phyloP scores from a whole-genome alignment of 2,797 vertebrate genomes.

The Danionella dracula region DNA sequence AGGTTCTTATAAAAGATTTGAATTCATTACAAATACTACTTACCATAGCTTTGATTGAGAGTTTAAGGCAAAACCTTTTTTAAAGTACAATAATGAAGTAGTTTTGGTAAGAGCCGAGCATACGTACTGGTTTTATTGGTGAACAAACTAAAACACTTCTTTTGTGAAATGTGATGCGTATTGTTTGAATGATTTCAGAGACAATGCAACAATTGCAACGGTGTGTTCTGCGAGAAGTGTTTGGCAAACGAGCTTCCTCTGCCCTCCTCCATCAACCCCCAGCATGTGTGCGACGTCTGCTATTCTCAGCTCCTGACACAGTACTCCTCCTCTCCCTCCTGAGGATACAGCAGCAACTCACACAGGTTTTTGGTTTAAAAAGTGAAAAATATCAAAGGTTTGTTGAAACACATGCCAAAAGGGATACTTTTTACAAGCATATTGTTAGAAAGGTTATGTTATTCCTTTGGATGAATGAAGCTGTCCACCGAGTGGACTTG shows the following conservation, averaged over 20 bases:
- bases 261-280: slow-evolving; percentile 85
- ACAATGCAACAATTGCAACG: slow-evolving; percentile 81
- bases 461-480: slow-evolving; percentile 25
- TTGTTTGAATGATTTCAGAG: slow-evolving; percentile 59
- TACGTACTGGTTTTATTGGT: no score
- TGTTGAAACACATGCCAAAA: slow-evolving; percentile 24
- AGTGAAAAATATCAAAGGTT: not conserved
- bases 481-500: slow-evolving; percentile 60
- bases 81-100: no score
- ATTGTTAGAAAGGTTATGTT: slow-evolving; percentile 23
- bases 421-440: slow-evolving; percentile 23
- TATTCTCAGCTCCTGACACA: slow-evolving; percentile 77
- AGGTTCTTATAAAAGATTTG: no score
- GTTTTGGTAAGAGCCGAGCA: no score
- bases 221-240: slow-evolving; percentile 79
- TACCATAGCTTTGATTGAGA: no score
- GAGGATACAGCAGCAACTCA: slow-evolving; percentile 41
- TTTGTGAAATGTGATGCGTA: no score
- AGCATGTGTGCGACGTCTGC: slow-evolving; percentile 78
- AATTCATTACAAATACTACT: no score
- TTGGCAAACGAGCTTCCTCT: slow-evolving; percentile 79
- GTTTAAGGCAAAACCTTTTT: no score
- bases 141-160: no score
- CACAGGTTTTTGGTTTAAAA: not conserved
- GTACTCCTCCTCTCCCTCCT: slow-evolving; percentile 78